These are phyloP conservation scores for Varecia variegata DNA, from an alignment of 2,797 vertebrate genomes.

Conservation along the genomic window DNA sequence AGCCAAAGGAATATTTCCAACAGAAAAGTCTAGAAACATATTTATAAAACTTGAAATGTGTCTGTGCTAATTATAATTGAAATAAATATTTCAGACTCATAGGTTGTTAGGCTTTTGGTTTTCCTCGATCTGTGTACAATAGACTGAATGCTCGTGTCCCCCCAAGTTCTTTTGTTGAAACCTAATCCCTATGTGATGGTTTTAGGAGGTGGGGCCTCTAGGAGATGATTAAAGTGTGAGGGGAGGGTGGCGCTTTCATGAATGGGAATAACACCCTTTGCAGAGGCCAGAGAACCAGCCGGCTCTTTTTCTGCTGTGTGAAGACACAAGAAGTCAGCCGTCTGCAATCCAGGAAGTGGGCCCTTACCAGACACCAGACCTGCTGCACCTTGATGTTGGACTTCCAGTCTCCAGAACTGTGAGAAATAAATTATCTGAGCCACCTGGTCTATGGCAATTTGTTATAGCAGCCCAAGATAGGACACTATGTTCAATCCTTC, in stretches of 20 bases:
- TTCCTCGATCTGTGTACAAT: not conserved
- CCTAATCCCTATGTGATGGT: not conserved
- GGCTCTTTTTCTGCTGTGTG: not conserved
- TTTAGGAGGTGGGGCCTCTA: not conserved
- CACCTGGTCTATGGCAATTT: not conserved
- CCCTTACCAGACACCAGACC: not conserved
- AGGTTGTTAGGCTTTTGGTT: not conserved
- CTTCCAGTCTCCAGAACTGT: not conserved
- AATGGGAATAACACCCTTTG: too few species aligned
- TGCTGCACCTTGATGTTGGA: not conserved
- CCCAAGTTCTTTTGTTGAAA: not conserved
- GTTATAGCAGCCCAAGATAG: not conserved
- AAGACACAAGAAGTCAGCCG: not conserved
- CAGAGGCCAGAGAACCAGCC: not conserved
- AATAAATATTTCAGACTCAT: not conserved
- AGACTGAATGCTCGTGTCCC: not conserved
- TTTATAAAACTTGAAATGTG: not conserved
- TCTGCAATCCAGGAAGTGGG: not conserved
- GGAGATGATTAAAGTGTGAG: not conserved
- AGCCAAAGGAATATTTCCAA: not conserved
- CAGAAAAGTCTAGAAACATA: not conserved
- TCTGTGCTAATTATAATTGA: not conserved
- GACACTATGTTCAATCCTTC: not conserved
- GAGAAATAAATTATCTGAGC: not conserved
- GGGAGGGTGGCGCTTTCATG: too few species aligned